Base-by-base conservation (phyloP, 2,797 vertebrate species). In the Enteromius radiatus region DNA sequence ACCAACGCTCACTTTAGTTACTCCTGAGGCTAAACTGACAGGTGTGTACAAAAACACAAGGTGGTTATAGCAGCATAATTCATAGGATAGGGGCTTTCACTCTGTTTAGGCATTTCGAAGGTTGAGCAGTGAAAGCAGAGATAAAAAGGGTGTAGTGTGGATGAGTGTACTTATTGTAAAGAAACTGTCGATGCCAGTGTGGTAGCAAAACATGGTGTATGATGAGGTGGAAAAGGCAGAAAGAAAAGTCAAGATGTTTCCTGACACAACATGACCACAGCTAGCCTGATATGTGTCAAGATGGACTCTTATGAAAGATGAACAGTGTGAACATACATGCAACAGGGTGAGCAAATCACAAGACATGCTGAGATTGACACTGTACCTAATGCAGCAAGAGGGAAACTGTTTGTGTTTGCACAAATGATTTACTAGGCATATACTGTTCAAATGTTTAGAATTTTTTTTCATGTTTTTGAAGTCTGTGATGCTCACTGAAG, bases 211-310 rank as follows among this genome's bases (percentile, higher is more conserved):
- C 52, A 85, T 84, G 84, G 76, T 78, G 73, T 89, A 52, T 19
- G 83, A 28, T 75, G 63, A 79, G 49, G 73, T 21, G 41, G n/a
- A 23, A 64, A 38, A 36, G 23, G 26, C 52, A 76, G 52, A 84
- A 82, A 80, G 70, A 83, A 81, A 81, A 77, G 78, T 5, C 26
- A 75, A 36, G 15, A 45, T 31, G 26, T n/a, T 52, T 52, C 8
- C 61, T 41, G 71, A 75, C 49, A 14, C 64, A 59, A 9, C 61
- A 43, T n/a, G 54, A 49, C 47, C 54, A 45, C 23, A 59, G 28
- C 5, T 11, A 78, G 68, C 81, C 70, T 41, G 84, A 82, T 65
- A 41, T 83, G 85, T 89, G 86, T 88, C 88, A 89, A 87, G 87
- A 11, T 80, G 56, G 82, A 85, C 23, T 1, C 11, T 45, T 47